Evolutionary conservation across 2,113 vertebrate genomes (phyloP).

Genomic region (Gymnobelideus leadbeateri): DNA sequence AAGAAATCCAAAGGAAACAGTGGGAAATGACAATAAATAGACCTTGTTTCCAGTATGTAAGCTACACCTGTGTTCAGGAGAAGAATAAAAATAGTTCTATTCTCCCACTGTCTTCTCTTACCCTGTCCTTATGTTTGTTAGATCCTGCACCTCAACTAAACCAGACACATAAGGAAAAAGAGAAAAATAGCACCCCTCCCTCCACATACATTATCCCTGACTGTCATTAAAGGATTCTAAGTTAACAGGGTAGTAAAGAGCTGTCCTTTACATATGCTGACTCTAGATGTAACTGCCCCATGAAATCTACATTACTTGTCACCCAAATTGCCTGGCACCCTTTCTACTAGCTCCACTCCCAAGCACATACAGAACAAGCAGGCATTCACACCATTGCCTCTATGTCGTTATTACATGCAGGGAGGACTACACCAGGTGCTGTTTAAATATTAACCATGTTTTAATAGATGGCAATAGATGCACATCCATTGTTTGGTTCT

Average conservation of each 20-base stretch:
- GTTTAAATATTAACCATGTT: slow-evolving; percentile 74
- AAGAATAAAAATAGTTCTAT: slow-evolving; percentile 39
- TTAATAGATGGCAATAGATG: slow-evolving; percentile 75
- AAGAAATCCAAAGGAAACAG: slow-evolving; percentile 35
- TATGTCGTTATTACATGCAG: slow-evolving; percentile 74
- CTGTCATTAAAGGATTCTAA: slow-evolving; percentile 44
- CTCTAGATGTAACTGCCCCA: slow-evolving; percentile 52
- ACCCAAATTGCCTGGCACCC: slow-evolving; percentile 64
- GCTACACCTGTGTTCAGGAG: slow-evolving; percentile 29
- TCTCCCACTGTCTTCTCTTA: slow-evolving; percentile 25
- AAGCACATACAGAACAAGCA: slow-evolving; percentile 65
- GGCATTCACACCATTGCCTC: slow-evolving; percentile 66
- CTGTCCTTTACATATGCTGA: slow-evolving; percentile 40
- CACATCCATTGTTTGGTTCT: slow-evolving; percentile 68
- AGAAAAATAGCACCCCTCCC: not conserved
- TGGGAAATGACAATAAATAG: slow-evolving; percentile 21
- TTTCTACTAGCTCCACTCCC: slow-evolving; percentile 59
- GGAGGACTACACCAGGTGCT: slow-evolving; percentile 75
- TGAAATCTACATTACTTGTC: slow-evolving; percentile 74
- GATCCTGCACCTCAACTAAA: slow-evolving; percentile 35
- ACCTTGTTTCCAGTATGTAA: slow-evolving; percentile 37
- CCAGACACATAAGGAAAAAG: slow-evolving; percentile 43
- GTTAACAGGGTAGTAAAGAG: slow-evolving; percentile 41
- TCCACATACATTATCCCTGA: not conserved
- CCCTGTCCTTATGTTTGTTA: not conserved